These are phyloP conservation scores for Falco berigora DNA, from an alignment of 2,797 vertebrate genomes.

Conservation along the genomic window DNA sequence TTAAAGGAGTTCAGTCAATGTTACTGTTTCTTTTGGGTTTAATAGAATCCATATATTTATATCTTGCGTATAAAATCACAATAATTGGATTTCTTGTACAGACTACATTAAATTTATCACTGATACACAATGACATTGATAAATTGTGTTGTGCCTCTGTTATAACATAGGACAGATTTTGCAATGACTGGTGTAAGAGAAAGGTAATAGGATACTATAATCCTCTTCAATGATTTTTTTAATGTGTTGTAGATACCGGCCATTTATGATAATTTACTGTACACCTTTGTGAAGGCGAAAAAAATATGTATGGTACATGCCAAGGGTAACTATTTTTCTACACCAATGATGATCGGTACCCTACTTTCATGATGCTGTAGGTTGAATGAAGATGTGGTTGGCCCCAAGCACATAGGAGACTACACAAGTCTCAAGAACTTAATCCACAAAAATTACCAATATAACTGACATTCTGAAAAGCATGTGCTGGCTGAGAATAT, in stretches of 20 bases:
- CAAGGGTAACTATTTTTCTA: not conserved
- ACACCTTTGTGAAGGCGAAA: not conserved
- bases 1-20: not conserved
- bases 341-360: accelerated
- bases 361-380: not conserved
- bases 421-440: not conserved
- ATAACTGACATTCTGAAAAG: not conserved
- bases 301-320: not conserved
- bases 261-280: not conserved
- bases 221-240: not conserved
- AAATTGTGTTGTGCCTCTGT: not conserved
- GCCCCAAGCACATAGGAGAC: not conserved
- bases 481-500: not conserved
- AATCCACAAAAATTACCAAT: not conserved
- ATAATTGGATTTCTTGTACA: not conserved
- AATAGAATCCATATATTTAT: not conserved
- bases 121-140: not conserved
- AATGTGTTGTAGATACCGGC: not conserved
- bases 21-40: not conserved
- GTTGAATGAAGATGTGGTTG: not conserved
- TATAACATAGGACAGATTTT: not conserved
- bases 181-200: not conserved
- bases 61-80: not conserved
- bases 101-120: not conserved
- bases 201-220: not conserved